Evolutionary conservation across 2,797 vertebrate species (phyloP).

Genomic region (Tiaroga cobitis): DNA sequence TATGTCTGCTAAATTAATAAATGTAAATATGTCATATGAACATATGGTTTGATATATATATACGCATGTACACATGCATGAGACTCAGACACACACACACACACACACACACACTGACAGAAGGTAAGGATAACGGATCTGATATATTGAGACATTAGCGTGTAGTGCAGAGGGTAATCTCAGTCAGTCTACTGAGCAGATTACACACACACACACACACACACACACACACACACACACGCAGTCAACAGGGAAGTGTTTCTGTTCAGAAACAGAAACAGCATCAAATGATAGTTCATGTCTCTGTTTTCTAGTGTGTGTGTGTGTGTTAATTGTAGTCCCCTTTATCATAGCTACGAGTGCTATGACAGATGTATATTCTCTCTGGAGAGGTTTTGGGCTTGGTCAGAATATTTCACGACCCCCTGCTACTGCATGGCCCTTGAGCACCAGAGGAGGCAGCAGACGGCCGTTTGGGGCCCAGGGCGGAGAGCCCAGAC

Average conservation of each 20-base stretch:
- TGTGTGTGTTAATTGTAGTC: background rate
- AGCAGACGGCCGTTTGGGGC: constrained; percentile 56
- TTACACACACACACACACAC: background rate
- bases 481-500: constrained; percentile 44
- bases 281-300: background rate
- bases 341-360: background rate
- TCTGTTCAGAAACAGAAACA: too few relatives aligned
- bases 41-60: background rate
- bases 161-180: constrained; percentile 34
- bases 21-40: background rate
- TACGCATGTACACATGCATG: background rate
- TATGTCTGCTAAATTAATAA: too few relatives aligned
- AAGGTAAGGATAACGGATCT: constrained; percentile 42
- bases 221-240: background rate
- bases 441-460: constrained; percentile 27
- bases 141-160: background rate
- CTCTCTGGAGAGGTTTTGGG: background rate
- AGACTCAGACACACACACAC: background rate
- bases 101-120: constrained; percentile 14
- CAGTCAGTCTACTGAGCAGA: constrained; percentile 30
- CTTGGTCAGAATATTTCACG: constrained; percentile 22
- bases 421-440: background rate
- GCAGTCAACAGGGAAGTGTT: too few relatives aligned
- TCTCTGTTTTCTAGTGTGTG: background rate
- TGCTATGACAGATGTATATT: background rate